Base-by-base conservation (phyloP, 2,888 invertebrate genomes). In the Asteroscopus sphinx region DNA sequence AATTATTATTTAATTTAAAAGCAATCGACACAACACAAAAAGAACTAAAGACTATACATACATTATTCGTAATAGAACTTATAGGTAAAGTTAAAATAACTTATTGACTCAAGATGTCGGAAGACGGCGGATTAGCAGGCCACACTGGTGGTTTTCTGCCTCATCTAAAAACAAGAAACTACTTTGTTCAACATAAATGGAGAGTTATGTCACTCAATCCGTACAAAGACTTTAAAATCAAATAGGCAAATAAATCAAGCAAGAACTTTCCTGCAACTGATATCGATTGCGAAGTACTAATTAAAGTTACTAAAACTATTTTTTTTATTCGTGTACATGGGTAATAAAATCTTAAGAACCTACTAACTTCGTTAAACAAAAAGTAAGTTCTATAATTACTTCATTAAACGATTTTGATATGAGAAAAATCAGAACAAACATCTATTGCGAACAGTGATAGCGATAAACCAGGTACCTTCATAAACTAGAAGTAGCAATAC, bases 1-100 rank as follows among this genome's bases (percentile, higher is more conserved):
- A 13, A 21, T 21, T 21, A 42, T 48, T 53, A 49, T 41, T 17
- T 28, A 33, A 53, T 65, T 61, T 68, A 68, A 65, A 65, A 65
- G 53, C 65, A 65, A 65, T 53, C 65, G 52, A 17, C 13, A 32
- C 13, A 16, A 13, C 7, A 26, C 26, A 41, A 21, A 32, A 15
- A 8, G 28, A 32, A 32, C 7, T 8, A 21, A 41, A 13, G 7
- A 11, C 33, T 7, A 21, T 17, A 32, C 5, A 28, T 25, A 21
- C 4, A 21, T 21, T 6, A 35, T 32, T 30, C 42, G 13, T 30
- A 13, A 16, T 30, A 35, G 1, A 21, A 42, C 17, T 30, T 46
- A 16, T 35, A 33, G 5, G 12, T 33, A 35, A 16, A 8, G 25
- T 4, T 21, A 6, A 1, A 21, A 6, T 26, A 33, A 39, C 13